phyloP scores from a whole-genome alignment of 2,888 invertebrate genomes.

The Plebejus melissa region DNA sequence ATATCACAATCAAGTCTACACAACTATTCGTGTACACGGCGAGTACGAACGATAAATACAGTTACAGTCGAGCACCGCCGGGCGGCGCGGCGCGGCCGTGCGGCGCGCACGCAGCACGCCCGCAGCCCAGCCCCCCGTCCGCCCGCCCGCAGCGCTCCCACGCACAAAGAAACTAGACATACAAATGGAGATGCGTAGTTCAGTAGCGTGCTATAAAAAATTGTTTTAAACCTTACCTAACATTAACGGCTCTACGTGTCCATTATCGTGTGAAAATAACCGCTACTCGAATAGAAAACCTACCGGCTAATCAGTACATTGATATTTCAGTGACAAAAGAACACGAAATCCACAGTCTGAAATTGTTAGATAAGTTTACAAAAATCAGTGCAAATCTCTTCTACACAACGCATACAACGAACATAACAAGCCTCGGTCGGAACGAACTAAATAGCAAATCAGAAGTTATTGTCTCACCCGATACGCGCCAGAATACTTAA shows the following conservation, averaged over 20 bases:
- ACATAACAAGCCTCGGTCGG: conserved; percentile 27
- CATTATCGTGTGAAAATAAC: conserved; percentile 45
- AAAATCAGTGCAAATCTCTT: conserved; percentile 29
- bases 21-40: conserved; percentile 68
- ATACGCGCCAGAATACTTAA: conserved; percentile 47
- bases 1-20: conserved; percentile 79
- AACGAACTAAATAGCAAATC: conserved; percentile 39
- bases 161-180: conserved; percentile 36
- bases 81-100: not conserved
- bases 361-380: conserved; percentile 30
- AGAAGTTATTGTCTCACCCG: conserved; percentile 58
- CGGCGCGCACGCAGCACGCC: not conserved
- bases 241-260: conserved; percentile 43
- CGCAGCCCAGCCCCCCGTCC: not conserved
- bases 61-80: conserved; percentile 44
- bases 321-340: conserved; percentile 33
- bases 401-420: conserved; percentile 23
- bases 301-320: conserved; percentile 52
- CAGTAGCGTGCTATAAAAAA: conserved; percentile 60
- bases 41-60: conserved; percentile 61
- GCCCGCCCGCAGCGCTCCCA: not conserved
- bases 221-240: conserved; percentile 47
- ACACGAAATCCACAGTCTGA: conserved; percentile 30
- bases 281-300: conserved; percentile 49
- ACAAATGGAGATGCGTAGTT: conserved; percentile 53